A percentile compares a stretch with the other conserved stretches of the same genome.
Evolutionary conservation across 2,888 invertebrate species (phyloP).

Genomic region (Hemistola chrysoprasaria): DNA sequence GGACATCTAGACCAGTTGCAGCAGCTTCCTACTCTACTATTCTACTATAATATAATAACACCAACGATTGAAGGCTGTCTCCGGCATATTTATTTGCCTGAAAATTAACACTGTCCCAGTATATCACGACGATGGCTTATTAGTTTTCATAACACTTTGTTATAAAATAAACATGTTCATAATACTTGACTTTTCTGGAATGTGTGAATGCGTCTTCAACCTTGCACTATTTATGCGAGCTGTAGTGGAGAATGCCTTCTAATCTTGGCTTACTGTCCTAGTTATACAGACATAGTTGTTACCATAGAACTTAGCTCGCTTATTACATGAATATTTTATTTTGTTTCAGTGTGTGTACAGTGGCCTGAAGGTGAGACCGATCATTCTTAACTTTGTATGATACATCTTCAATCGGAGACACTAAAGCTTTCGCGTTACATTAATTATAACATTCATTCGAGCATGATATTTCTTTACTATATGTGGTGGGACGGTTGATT

Average conservation of each 20-base stretch:
- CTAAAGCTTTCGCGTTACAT: constrained; percentile 68
- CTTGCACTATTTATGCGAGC: constrained; percentile 65
- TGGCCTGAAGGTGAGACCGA: constrained; percentile 92
- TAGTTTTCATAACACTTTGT: constrained; percentile 22
- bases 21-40: too few species aligned
- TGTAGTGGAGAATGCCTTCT: constrained; percentile 73
- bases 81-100: constrained; percentile 61
- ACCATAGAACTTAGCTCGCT: constrained; percentile 1
- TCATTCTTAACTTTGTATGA: constrained; percentile 40
- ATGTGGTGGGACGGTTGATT: constrained; percentile 74
- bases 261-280: constrained; percentile 64
- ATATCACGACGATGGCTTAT: constrained; percentile 18
- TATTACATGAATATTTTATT: constrained; percentile 42
- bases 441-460: constrained; percentile 74
- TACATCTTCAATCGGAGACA: constrained; percentile 46
- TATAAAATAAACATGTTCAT: constrained; percentile 20
- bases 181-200: constrained; percentile 38
- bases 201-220: constrained; percentile 65
- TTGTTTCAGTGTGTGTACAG: constrained; percentile 94
- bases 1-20: too few species aligned
- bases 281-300: constrained; percentile 33
- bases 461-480: constrained; percentile 65
- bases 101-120: constrained; percentile 29
- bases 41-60: too few species aligned
- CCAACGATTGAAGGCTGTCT: constrained; percentile 51